These are phyloP conservation scores for Acromyrmex charruanus DNA, from an alignment of 1,140 invertebrate genomes.

Conservation along the genomic window DNA sequence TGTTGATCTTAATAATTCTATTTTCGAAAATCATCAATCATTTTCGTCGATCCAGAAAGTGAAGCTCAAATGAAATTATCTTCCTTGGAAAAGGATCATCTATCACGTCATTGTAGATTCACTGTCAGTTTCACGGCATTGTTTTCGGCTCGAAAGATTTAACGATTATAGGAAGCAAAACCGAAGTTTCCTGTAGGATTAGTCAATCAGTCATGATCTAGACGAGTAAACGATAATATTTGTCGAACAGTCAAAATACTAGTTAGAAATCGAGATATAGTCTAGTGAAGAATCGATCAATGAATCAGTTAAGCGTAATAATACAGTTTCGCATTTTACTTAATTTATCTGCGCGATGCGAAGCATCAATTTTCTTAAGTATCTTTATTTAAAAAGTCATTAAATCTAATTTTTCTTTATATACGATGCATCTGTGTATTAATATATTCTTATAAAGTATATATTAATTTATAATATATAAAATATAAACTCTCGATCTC, in stretches of 20 bases:
- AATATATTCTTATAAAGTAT: neutral
- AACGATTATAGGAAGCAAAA: constrained; percentile 45
- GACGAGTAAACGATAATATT: constrained; percentile 5
- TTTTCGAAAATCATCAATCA: constrained; percentile 12
- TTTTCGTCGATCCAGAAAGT: constrained; percentile 2
- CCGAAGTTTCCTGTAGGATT: constrained; percentile 28
- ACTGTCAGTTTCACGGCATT: neutral
- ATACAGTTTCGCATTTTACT: neutral
- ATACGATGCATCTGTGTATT: neutral
- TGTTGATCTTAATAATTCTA: neutral
- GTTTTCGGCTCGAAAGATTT: constrained; percentile 64
- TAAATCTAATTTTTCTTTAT: neutral
- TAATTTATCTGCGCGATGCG: neutral
- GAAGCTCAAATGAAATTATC: neutral
- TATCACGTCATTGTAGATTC: neutral
- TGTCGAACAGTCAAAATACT: neutral
- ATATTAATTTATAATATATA: neutral
- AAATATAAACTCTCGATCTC: neutral
- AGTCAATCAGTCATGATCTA: neutral
- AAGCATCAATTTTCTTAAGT: neutral
- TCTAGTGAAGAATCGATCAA: neutral
- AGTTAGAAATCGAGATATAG: neutral
- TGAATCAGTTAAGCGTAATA: neutral
- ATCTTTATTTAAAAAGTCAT: neutral
- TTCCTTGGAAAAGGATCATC: constrained; percentile 13